Evolutionary conservation across 1,140 invertebrate species (phyloP).

Genomic region (Megalopta genalis): DNA sequence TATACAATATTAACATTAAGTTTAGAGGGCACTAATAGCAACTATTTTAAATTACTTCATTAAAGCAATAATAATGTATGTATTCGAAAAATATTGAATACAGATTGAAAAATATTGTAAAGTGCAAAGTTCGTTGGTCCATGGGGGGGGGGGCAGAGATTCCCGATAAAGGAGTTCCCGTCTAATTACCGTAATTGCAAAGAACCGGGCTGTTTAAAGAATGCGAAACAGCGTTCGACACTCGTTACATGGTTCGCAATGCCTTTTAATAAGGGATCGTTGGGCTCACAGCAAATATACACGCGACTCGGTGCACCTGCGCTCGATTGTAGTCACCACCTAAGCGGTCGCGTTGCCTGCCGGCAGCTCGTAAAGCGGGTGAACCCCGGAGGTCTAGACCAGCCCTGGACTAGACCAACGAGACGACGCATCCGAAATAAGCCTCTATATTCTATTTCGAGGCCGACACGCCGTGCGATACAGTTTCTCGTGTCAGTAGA

Average conservation of each 20-base stretch:
- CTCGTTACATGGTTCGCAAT: conserved; percentile 24
- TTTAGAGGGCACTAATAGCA: no score
- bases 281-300: conserved; percentile 46
- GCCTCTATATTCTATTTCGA: conserved; percentile 73
- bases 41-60: no score
- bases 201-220: not conserved
- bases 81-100: no score
- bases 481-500: conserved; percentile 61
- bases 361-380: conserved; percentile 61
- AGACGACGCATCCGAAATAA: conserved; percentile 75
- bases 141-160: no score
- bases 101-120: no score
- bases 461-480: conserved; percentile 64
- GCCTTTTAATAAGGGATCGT: conserved; percentile 53
- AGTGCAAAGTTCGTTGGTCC: no score
- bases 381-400: conserved; percentile 74
- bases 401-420: conserved; percentile 74
- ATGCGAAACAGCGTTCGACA: conserved; percentile 18
- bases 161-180: no score
- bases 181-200: not conserved
- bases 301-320: conserved; percentile 52
- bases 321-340: conserved; percentile 45
- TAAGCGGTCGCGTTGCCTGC: conserved; percentile 55
- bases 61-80: no score
- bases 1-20: no score